phyloP scores from a whole-genome alignment of 2,797 vertebrate genomes.

The Simalia tracyae region DNA sequence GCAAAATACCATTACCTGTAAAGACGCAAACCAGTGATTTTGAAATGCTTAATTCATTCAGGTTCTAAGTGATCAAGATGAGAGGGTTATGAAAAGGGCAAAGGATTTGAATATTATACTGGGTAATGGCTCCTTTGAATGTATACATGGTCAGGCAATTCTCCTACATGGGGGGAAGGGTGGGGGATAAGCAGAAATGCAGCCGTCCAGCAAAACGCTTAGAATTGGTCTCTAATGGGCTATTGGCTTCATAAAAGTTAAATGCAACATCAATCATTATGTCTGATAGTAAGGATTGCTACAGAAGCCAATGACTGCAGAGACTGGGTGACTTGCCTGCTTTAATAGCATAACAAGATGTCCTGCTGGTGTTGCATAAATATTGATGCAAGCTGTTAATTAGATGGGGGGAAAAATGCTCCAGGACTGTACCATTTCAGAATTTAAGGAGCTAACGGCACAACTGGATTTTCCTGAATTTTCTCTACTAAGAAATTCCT shows the following conservation, averaged over 20 bases:
- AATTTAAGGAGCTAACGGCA: no score
- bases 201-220: neutral
- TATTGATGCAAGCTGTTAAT: neutral
- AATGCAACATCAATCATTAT: neutral
- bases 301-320: neutral
- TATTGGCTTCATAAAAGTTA: neutral
- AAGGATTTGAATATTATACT: neutral
- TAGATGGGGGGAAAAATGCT: neutral
- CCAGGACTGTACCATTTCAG: neutral
- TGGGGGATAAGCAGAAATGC: neutral
- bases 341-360: neutral
- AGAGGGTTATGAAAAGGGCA: neutral
- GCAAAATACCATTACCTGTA: slow-evolving; percentile 73
- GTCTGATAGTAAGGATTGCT: no score
- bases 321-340: neutral
- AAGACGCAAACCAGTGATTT: neutral
- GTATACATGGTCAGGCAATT: neutral
- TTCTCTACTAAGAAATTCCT: no score
- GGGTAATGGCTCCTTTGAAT: neutral
- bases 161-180: neutral
- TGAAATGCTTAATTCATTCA: neutral
- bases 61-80: neutral
- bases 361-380: neutral
- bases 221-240: neutral
- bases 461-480: neutral